Evolutionary conservation across 2,797 vertebrate genomes (phyloP).

Genomic region (Xerus rutilus): DNA sequence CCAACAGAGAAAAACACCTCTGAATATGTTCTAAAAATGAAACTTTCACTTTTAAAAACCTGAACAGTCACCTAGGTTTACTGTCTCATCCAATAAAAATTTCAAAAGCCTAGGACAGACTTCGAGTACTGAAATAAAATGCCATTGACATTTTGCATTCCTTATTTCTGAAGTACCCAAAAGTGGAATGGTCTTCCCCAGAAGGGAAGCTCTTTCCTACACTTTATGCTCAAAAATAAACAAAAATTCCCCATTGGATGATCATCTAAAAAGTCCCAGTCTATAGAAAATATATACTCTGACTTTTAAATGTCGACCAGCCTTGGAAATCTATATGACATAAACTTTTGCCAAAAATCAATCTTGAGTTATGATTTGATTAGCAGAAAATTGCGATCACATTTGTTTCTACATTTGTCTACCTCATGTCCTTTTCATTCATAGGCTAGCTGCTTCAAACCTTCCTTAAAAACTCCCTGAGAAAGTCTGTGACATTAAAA

Average conservation of each 20-base stretch:
- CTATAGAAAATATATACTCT: slow-evolving; percentile 88
- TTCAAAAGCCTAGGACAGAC: slow-evolving; percentile 16
- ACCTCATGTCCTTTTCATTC: slow-evolving; percentile 97
- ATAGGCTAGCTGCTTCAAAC: slow-evolving; percentile 96
- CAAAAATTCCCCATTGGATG: slow-evolving; percentile 78
- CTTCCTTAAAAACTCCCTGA: slow-evolving; percentile 97
- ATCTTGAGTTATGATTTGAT: slow-evolving; percentile 96
- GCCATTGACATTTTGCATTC: background rate
- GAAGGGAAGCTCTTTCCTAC: slow-evolving; percentile 42
- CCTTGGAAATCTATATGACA: slow-evolving; percentile 92
- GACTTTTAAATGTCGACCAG: slow-evolving; percentile 93
- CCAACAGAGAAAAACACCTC: background rate
- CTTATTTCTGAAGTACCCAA: background rate
- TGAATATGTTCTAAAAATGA: slow-evolving; percentile 36
- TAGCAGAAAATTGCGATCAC: slow-evolving; percentile 96
- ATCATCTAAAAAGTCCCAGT: slow-evolving; percentile 77
- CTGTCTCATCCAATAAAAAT: slow-evolving; percentile 34
- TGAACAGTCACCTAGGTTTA: background rate
- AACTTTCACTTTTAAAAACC: slow-evolving; percentile 40
- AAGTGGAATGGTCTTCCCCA: slow-evolving; percentile 51
- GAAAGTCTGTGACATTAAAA: slow-evolving; percentile 99
- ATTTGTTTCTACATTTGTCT: slow-evolving; percentile 97
- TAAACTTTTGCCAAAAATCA: slow-evolving; percentile 95
- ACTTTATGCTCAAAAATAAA: slow-evolving; percentile 75
- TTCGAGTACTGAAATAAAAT: slow-evolving; percentile 31